phyloP scores from a whole-genome alignment of 2,888 invertebrate genomes.

The Nowickia ferox region DNA sequence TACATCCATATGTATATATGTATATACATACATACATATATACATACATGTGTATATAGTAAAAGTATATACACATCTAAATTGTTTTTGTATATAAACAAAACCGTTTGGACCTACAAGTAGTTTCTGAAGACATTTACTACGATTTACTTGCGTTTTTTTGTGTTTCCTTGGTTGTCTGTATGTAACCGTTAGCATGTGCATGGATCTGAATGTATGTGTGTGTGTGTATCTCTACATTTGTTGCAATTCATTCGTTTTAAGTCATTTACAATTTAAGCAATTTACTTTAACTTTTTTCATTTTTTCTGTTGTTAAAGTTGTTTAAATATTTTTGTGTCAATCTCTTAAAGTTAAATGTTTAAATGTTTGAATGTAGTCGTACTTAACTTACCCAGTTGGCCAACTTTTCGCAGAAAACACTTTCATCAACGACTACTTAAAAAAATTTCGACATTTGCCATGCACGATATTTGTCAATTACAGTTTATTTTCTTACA shows the following conservation, averaged over 20 bases:
- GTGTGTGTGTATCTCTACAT: not conserved
- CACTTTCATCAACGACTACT: too few relatives aligned
- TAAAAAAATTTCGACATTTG: too few relatives aligned
- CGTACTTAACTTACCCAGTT: slow-evolving; percentile 9
- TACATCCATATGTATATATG: not conserved
- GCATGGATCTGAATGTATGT: not conserved
- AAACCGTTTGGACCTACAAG: slow-evolving; percentile 62
- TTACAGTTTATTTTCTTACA: too few relatives aligned
- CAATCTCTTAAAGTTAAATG: slow-evolving; percentile 68
- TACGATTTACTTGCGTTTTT: slow-evolving; percentile 61
- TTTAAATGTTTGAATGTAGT: slow-evolving; percentile 58
- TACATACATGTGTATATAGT: slow-evolving; percentile 17
- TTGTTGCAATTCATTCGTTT: slow-evolving; percentile 59
- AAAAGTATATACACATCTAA: slow-evolving; percentile 45
- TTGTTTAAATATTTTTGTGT: slow-evolving; percentile 60
- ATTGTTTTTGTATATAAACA: slow-evolving; percentile 19
- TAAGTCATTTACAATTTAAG: slow-evolving; percentile 52
- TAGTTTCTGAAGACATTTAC: slow-evolving; percentile 66
- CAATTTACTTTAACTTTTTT: slow-evolving; percentile 45
- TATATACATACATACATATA: not conserved
- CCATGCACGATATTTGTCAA: too few relatives aligned
- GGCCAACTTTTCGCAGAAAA: too few relatives aligned
- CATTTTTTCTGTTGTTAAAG: slow-evolving; percentile 26
- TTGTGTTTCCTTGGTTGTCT: not conserved
- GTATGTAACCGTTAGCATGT: not conserved